These are phyloP conservation scores for Mesocentrotus franciscanus DNA, from an alignment of 53 echinoderm and acorn worm species.

Conservation along the genomic window DNA sequence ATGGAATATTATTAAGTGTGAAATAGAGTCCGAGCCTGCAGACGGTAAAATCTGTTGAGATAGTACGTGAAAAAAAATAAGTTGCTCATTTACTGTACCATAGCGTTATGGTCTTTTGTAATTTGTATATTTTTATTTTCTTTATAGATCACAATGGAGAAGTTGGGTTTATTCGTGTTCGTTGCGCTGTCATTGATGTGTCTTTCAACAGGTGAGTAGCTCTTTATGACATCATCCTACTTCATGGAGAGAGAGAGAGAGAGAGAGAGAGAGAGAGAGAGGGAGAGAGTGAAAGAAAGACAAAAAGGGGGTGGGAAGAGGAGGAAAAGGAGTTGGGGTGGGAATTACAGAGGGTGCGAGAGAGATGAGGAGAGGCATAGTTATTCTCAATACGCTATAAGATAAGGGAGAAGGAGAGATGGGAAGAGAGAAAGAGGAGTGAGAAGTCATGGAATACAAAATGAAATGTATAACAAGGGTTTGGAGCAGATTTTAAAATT, in stretches of 20 bases:
- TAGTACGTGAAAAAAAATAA: too few species aligned
- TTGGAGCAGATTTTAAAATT: not conserved
- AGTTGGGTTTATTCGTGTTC: not conserved
- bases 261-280: not conserved
- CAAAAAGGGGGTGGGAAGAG: not conserved
- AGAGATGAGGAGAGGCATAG: not conserved
- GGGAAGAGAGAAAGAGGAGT: not conserved
- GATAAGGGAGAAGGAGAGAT: not conserved
- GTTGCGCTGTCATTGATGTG: slow-evolving; percentile 3
- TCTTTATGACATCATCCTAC: not conserved
- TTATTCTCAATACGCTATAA: too few species aligned
- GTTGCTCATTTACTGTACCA: not conserved
- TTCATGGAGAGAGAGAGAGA: not conserved
- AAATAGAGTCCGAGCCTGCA: too few species aligned
- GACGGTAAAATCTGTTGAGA: too few species aligned
- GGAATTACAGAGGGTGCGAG: not conserved
- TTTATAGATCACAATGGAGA: slow-evolving; percentile 19
- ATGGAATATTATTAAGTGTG: too few species aligned
- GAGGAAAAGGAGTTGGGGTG: too few species aligned
- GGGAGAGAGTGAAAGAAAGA: not conserved
- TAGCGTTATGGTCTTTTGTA: not conserved
- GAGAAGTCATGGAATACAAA: not conserved
- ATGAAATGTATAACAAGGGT: not conserved
- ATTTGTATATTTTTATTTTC: not conserved
- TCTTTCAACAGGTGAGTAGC: slow-evolving; percentile 5